Percentiles rank a stretch among this genome's conserved stretches.
These are phyloP conservation scores for Monochamus saltuarius DNA, from an alignment of 1,140 invertebrate species.

Conservation along the genomic window DNA sequence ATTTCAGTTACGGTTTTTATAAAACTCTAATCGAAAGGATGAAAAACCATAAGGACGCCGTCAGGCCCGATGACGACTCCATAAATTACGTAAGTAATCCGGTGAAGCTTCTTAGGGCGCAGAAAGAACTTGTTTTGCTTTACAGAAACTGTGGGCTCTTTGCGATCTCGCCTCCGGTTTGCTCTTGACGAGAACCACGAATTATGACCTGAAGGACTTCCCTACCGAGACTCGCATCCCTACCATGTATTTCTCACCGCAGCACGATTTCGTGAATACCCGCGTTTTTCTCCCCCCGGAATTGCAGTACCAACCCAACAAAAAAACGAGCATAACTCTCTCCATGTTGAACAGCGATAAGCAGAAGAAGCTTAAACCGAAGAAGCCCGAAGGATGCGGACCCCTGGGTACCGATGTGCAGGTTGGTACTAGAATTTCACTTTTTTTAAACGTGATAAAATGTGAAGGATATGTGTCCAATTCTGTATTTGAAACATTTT, in stretches of 20 bases:
- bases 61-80: constrained; percentile 77
- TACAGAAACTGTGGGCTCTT: constrained; percentile 92
- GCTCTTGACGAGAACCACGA: constrained; percentile 81
- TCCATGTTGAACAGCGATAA: constrained; percentile 53
- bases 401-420: constrained; percentile 64
- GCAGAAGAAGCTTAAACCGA: constrained; percentile 55
- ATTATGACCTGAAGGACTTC: constrained; percentile 87
- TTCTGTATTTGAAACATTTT: no score
- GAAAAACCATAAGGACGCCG: constrained; percentile 88
- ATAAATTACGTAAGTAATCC: constrained; percentile 72
- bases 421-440: constrained; percentile 50
- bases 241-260: constrained; percentile 80
- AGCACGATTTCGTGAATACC: constrained; percentile 71
- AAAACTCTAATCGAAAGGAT: constrained; percentile 90
- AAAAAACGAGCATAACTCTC: constrained; percentile 54
- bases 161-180: constrained; percentile 92
- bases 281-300: constrained; percentile 69
- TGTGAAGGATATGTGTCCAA: no score
- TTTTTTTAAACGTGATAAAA: not conserved
- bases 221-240: constrained; percentile 80
- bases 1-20: constrained; percentile 95
- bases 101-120: not conserved
- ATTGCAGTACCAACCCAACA: constrained; percentile 60
- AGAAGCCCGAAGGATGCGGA: constrained; percentile 58
- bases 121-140: constrained; percentile 24